These are phyloP conservation scores for Onychomys arenicola DNA, from an alignment of 2,797 vertebrate species.

Conservation along the genomic window DNA sequence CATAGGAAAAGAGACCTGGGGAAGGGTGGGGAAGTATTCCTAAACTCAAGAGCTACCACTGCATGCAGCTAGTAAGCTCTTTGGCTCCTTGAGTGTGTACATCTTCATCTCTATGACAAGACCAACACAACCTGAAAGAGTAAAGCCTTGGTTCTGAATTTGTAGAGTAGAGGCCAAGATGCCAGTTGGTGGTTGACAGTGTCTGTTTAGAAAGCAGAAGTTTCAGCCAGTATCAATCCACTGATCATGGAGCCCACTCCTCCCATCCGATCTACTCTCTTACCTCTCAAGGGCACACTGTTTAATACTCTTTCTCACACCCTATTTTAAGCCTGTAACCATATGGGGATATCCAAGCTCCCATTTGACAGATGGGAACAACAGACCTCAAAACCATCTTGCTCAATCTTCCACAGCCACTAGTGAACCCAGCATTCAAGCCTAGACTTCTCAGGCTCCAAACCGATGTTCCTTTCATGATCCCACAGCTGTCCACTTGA, in stretches of 20 bases:
- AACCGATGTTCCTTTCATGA: neutral
- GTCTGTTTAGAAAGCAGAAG: neutral
- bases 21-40: neutral
- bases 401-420: neutral
- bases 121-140: neutral
- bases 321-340: constrained; percentile 33
- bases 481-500: neutral
- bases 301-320: neutral
- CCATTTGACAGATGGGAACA: constrained; percentile 1
- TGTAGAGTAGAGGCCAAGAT: neutral
- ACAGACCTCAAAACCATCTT: constrained; percentile 36
- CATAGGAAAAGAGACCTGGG: neutral
- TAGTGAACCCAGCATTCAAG: constrained; percentile 20
- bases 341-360: neutral
- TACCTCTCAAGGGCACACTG: too few species aligned
- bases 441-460: neutral
- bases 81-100: neutral
- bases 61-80: neutral
- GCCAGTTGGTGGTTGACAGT: neutral
- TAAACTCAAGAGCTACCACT: neutral
- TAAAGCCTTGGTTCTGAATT: constrained; percentile 13
- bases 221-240: neutral
- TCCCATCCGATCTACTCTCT: neutral
- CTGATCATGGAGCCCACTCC: neutral
- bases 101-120: neutral